Evolutionary conservation across 2,888 invertebrate species (phyloP).

Genomic region (Hydraecia micacea): DNA sequence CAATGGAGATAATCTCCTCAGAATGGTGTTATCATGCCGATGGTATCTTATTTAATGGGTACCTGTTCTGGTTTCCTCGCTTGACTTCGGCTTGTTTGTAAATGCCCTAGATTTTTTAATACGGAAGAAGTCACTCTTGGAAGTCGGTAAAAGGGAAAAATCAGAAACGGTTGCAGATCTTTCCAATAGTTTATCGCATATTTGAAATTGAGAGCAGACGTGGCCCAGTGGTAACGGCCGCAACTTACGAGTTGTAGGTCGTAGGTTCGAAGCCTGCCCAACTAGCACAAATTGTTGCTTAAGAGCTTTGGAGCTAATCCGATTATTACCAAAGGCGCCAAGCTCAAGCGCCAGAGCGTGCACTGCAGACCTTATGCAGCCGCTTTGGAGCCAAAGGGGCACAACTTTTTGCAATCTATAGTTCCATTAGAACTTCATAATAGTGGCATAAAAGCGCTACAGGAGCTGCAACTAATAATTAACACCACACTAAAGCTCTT

Average conservation of each 20-base stretch:
- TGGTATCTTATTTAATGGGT: conserved; percentile 57
- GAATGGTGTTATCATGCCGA: conserved; percentile 64
- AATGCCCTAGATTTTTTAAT: background rate
- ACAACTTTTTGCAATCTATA: too few species aligned
- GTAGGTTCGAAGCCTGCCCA: background rate
- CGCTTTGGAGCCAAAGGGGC: too few species aligned
- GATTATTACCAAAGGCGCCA: too few species aligned
- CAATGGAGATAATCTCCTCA: conserved; percentile 69
- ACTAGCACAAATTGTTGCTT: too few species aligned
- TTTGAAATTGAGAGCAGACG: conserved; percentile 10
- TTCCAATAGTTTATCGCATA: background rate
- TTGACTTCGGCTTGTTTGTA: background rate
- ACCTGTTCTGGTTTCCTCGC: conserved; percentile 13
- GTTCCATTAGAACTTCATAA: too few species aligned
- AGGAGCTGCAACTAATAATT: too few species aligned
- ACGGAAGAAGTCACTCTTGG: background rate
- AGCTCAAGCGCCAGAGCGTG: too few species aligned
- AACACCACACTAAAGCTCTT: too few species aligned
- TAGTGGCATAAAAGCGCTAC: too few species aligned
- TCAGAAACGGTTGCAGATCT: background rate
- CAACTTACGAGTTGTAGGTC: background rate
- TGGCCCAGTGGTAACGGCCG: background rate
- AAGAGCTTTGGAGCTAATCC: too few species aligned
- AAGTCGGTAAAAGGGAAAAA: background rate
- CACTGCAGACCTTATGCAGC: too few species aligned